Conservation (phyloP, 2,797 vertebrate genomes). For the Streptopelia turtur region DNA sequence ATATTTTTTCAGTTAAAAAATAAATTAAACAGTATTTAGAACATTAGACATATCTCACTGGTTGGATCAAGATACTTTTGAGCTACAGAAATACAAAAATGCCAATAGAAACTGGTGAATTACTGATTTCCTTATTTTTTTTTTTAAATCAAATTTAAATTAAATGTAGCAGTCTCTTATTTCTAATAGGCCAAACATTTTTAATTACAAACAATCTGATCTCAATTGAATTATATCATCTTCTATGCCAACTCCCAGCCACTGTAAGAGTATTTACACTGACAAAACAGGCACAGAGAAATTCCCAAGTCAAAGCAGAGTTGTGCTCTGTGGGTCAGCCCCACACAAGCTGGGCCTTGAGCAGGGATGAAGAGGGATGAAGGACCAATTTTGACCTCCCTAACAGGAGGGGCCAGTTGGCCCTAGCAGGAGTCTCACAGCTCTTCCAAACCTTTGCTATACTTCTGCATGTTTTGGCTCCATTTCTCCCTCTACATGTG, state of each 20-base stretch:
- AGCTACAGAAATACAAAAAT: constrained; percentile 25
- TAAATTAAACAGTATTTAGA: constrained; percentile 45
- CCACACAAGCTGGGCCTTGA: neutral
- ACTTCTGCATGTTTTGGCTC: neutral
- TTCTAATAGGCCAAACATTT: constrained; percentile 14
- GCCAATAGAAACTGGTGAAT: constrained; percentile 17
- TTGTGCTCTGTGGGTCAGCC: neutral
- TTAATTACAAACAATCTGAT: neutral
- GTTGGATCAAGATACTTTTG: constrained; percentile 23
- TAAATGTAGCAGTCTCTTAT: neutral
- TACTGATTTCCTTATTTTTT: neutral
- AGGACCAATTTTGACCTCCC: neutral
- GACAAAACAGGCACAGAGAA: neutral
- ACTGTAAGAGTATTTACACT: neutral
- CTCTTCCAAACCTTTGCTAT: neutral
- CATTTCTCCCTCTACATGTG: rapidly evolving
- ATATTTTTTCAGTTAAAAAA: constrained; percentile 49
- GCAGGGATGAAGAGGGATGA: rapidly evolving
- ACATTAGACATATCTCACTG: constrained; percentile 47
- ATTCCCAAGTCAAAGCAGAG: neutral
- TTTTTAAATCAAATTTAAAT: neutral
- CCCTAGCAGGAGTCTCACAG: neutral
- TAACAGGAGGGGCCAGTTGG: neutral
- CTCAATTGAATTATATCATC: neutral
- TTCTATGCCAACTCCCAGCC: neutral